phyloP scores from a whole-genome alignment of 1,140 invertebrate genomes.

The Protaetia brevitarsis region DNA sequence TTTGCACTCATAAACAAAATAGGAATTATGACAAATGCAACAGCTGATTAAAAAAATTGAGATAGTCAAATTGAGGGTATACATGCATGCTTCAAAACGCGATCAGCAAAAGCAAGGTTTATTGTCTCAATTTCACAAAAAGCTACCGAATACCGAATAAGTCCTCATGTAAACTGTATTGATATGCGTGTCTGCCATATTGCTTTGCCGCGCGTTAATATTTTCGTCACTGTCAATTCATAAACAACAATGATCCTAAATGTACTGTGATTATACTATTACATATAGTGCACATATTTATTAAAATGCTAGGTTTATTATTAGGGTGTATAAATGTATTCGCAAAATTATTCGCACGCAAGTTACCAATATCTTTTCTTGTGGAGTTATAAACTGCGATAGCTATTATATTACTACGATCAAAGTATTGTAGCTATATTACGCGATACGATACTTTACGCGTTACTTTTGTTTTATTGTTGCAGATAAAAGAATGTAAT shows the following conservation, averaged over 20 bases:
- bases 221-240: background rate
- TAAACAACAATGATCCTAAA: background rate
- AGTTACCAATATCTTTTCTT: background rate
- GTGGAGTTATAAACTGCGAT: background rate
- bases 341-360: background rate
- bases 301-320: background rate
- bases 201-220: background rate
- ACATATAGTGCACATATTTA: background rate
- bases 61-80: no score
- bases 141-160: no score
- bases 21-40: no score
- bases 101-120: no score
- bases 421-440: background rate
- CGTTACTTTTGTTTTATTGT: background rate
- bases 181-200: no score
- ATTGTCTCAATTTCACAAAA: no score
- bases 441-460: background rate
- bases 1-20: no score
- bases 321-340: background rate
- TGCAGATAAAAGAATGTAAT: background rate
- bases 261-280: background rate
- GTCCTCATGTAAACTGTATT: no score
- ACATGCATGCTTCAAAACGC: no score
- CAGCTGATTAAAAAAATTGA: no score
- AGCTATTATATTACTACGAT: background rate